These are phyloP conservation scores for Gorsachius magnificus DNA, from an alignment of 2,797 vertebrate species.

Conservation along the genomic window DNA sequence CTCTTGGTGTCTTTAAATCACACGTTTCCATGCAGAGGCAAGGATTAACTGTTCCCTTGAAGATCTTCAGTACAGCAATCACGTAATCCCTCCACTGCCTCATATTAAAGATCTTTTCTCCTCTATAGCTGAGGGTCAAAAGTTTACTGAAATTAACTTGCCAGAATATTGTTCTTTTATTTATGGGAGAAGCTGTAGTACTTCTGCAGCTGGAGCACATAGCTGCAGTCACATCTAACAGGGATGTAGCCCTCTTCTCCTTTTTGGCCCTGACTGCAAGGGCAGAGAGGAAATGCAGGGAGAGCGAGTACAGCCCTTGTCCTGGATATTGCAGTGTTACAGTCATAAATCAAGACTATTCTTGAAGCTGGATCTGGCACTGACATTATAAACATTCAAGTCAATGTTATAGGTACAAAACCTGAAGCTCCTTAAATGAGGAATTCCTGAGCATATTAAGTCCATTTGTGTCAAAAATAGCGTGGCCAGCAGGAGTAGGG, in stretches of 20 bases:
- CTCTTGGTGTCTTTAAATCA: not conserved
- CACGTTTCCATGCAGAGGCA: not conserved
- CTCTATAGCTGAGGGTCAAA: not conserved
- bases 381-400: not conserved
- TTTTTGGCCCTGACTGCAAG: not conserved
- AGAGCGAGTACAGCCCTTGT: not conserved
- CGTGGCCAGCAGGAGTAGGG: not conserved
- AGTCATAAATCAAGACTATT: not conserved
- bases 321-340: not conserved
- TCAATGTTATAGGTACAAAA: not conserved
- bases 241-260: not conserved
- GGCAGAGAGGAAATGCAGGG: not conserved
- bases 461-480: not conserved
- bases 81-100: not conserved
- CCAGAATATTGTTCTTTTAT: not conserved
- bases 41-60: not conserved
- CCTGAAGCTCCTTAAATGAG: not conserved
- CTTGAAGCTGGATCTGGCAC: not conserved
- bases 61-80: not conserved
- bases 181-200: not conserved
- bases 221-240: not conserved
- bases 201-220: not conserved
- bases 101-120: not conserved
- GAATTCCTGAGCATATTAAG: not conserved
- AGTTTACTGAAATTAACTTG: not conserved